A percentile compares a stretch with the other conserved stretches of the same genome.
phyloP scores from a whole-genome alignment of 1,140 invertebrate species.

The Atta colombica region DNA sequence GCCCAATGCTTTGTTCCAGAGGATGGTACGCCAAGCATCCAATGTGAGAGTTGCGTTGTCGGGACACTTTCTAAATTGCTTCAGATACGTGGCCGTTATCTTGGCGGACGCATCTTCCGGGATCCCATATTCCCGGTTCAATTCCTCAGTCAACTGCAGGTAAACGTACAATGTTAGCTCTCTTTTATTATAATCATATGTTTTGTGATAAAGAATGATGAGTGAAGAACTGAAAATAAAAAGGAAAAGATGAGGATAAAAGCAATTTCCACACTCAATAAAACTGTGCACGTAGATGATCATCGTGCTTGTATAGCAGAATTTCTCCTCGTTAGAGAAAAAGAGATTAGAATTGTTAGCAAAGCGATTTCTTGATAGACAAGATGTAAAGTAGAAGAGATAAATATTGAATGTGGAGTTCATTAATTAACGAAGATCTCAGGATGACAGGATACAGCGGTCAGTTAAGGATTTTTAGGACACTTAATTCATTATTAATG shows the following conservation, averaged over 20 bases:
- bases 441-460: slow-evolving; percentile 76
- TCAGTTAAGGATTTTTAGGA: slow-evolving; percentile 79
- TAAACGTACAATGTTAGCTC: slow-evolving; percentile 73
- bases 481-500: slow-evolving; percentile 86
- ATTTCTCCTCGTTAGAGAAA: slow-evolving; percentile 19
- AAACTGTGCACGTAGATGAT: neutral
- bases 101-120: slow-evolving; percentile 88
- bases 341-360: slow-evolving; percentile 10
- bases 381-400: slow-evolving; percentile 14
- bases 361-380: neutral
- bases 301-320: slow-evolving; percentile 5
- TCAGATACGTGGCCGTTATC: slow-evolving; percentile 90
- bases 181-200: slow-evolving; percentile 1
- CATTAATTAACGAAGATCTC: slow-evolving; percentile 65
- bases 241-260: slow-evolving; percentile 64
- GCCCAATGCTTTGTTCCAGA: slow-evolving; percentile 93
- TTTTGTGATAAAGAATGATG: slow-evolving; percentile 66
- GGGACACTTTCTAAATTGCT: slow-evolving; percentile 92
- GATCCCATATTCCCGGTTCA: slow-evolving; percentile 90
- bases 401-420: slow-evolving; percentile 74
- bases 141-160: slow-evolving; percentile 90
- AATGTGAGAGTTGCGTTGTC: slow-evolving; percentile 90
- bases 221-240: slow-evolving; percentile 69
- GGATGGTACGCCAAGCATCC: slow-evolving; percentile 91
- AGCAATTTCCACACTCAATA: slow-evolving; percentile 73